Base-by-base conservation (phyloP, 2,888 invertebrate species). In the Camptogramma bilineatum region DNA sequence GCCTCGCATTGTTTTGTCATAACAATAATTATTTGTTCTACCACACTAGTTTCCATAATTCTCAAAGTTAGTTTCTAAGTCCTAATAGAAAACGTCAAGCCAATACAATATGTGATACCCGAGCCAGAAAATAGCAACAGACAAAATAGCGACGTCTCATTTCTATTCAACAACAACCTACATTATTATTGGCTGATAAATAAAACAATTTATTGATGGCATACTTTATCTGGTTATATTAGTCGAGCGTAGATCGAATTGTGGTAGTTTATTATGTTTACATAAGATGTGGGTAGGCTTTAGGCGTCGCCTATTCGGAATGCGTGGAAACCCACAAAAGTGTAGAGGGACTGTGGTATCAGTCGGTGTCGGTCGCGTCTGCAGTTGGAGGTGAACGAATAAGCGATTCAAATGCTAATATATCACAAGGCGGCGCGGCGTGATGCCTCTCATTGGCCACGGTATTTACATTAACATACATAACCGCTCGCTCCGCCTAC, bases 401-500 rank as follows among this genome's bases (percentile, higher is more conserved):
- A 88, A 90, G 82, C 90, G 88, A 86, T 91, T 90, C 88, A 88
- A 92, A 92, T 91, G 90, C 87, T 91, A 93, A 93, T 93, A 92
- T 92, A 91, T 93, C 91, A 92, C 92, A 79, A 84, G 87, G 87
- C 89, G 87, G 90, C 73, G 82, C 79, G 81, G 78, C 83, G 83
- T 87, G 87, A 87, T 84, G 88, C 69, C 83, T 81, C 86, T 87
- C 86, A 93, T 93, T 93, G 92, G 92, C 84, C 79, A 83, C 79
- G 85, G 77, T 86, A 83, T 88, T 88, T 86, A 85, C 87, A 93
- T 92, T 91, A 91, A 87, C 91, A 91, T 91, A 88, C 81, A 85
- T 85, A 87, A 83, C 81, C 79, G 79, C 71, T 78, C 70, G 90
- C 91, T 82, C 88, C 91, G 90, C 91, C 91, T 79, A 82, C 87